These are phyloP conservation scores for Lathamus discolor DNA, from an alignment of 2,113 vertebrate genomes.

Conservation along the genomic window DNA sequence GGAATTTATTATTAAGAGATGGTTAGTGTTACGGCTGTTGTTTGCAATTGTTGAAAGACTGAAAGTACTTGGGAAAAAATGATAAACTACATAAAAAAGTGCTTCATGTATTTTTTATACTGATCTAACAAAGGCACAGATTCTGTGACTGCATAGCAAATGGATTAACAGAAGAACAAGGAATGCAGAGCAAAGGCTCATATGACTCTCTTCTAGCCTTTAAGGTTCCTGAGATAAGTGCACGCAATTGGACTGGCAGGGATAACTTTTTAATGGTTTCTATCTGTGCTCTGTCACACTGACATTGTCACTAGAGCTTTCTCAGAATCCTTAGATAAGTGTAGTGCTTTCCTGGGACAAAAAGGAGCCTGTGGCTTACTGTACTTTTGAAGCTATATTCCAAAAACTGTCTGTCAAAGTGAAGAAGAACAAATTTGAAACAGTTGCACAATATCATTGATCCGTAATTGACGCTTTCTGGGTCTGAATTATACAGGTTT, in stretches of 20 bases:
- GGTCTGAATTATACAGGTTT: background rate
- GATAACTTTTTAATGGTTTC: constrained; percentile 24
- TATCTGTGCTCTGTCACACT: constrained; percentile 37
- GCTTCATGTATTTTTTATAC: background rate
- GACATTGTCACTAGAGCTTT: constrained; percentile 21
- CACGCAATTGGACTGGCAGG: background rate
- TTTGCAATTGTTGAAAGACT: background rate
- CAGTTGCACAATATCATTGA: background rate
- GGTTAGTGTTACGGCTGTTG: background rate
- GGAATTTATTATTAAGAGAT: background rate
- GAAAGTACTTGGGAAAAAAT: background rate
- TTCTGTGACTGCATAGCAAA: background rate
- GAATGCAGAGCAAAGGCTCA: background rate
- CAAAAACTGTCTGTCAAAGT: background rate
- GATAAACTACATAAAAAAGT: background rate
- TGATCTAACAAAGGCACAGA: background rate
- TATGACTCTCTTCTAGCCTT: constrained; percentile 4
- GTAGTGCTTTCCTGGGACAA: constrained; percentile 19
- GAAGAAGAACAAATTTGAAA: background rate
- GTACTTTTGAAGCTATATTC: background rate
- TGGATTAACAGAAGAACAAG: background rate
- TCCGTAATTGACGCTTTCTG: background rate
- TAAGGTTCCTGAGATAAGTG: constrained; percentile 34
- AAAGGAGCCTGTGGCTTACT: background rate
- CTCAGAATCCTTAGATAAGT: constrained; percentile 49